A percentile compares a stretch with the other conserved stretches of the same genome.
Conservation (phyloP, 2,113 vertebrate species). For the Macroglossus sobrinus region DNA sequence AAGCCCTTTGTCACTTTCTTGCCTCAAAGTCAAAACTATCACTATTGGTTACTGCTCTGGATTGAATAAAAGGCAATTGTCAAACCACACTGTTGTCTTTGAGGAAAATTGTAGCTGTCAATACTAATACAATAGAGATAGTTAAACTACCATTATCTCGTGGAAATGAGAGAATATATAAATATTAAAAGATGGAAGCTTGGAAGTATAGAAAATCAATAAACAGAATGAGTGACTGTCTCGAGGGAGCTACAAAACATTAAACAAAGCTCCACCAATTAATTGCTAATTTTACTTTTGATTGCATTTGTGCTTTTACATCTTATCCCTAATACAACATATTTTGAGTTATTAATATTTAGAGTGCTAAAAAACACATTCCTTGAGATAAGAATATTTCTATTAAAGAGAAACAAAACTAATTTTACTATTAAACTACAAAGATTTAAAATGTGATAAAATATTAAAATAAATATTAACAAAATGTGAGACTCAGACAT, state of each 20-base stretch:
- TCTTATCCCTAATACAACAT: not conserved
- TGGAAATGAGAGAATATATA: not conserved
- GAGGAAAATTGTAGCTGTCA: not conserved
- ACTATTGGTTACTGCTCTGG: not conserved
- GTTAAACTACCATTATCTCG: not conserved
- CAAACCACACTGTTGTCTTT: not conserved
- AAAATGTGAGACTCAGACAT: not conserved
- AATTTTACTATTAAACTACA: slow-evolving; percentile 5
- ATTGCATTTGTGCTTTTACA: not conserved
- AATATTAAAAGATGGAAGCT: not conserved
- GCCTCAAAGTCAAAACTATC: not conserved
- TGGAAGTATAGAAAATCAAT: not conserved
- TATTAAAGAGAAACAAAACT: not conserved
- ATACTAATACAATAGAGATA: not conserved
- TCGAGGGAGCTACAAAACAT: not conserved
- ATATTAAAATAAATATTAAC: not conserved
- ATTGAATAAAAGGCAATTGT: slow-evolving; percentile 23
- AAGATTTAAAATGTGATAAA: not conserved
- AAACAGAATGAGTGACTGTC: not conserved
- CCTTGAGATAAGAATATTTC: not conserved
- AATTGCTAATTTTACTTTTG: not conserved
- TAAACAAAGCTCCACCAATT: not conserved
- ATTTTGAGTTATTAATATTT: not conserved
- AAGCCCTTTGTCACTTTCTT: slow-evolving; percentile 44
- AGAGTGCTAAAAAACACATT: not conserved